phyloP scores from a whole-genome alignment of 1,140 invertebrate genomes.

The Cephus cinctus region DNA sequence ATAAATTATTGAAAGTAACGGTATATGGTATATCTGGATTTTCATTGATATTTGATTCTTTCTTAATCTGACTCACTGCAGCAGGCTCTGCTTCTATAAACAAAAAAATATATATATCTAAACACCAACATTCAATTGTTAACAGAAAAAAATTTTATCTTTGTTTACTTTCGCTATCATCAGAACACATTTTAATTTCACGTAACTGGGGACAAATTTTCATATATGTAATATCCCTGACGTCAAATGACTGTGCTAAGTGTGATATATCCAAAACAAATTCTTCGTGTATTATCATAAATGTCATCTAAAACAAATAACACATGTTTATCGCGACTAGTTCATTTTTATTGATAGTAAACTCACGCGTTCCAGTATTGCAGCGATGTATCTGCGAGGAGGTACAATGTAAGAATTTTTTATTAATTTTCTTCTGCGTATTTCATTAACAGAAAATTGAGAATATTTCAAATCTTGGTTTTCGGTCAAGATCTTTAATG shows the following conservation, averaged over 20 bases:
- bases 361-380: slow-evolving; percentile 31
- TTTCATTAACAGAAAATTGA: slow-evolving; percentile 22
- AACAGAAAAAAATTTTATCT: too few species aligned
- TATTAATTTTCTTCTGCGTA: slow-evolving; percentile 20
- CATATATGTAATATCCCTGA: slow-evolving; percentile 24
- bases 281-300: slow-evolving; percentile 35
- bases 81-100: too few species aligned
- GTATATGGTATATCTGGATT: too few species aligned
- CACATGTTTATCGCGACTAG: slow-evolving; percentile 8
- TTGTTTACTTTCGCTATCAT: too few species aligned
- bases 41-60: too few species aligned
- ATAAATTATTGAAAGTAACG: too few species aligned
- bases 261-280: slow-evolving; percentile 29
- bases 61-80: too few species aligned
- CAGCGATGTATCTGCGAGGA: slow-evolving; percentile 20
- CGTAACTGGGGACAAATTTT: slow-evolving; percentile 12
- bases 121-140: too few species aligned
- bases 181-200: neutral
- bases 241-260: slow-evolving; percentile 23
- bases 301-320: slow-evolving; percentile 32
- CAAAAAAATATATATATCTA: too few species aligned
- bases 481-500: slow-evolving; percentile 16
- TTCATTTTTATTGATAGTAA: neutral
- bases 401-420: slow-evolving; percentile 23
- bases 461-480: slow-evolving; percentile 29